These are phyloP conservation scores for Ennomos erosarius DNA, from an alignment of 2,888 invertebrate genomes.

Conservation along the genomic window DNA sequence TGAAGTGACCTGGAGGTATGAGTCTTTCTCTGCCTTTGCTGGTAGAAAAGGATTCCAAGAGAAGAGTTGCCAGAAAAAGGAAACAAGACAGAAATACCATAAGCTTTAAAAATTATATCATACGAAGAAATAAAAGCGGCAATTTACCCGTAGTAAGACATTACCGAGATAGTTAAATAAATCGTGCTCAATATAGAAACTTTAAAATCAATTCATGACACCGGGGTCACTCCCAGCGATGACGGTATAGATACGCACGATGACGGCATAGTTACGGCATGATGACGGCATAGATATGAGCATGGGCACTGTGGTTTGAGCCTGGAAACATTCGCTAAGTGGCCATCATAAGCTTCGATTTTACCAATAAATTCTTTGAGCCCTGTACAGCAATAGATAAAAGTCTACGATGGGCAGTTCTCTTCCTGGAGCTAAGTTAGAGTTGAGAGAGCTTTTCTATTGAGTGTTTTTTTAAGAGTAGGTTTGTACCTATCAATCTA, in stretches of 20 bases:
- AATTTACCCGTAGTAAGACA: too few relatives aligned
- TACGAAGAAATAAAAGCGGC: too few relatives aligned
- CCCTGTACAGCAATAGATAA: conserved; percentile 74
- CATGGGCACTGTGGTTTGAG: conserved; percentile 53
- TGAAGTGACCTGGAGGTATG: too few relatives aligned
- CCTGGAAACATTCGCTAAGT: conserved; percentile 63
- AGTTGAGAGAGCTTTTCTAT: conserved; percentile 47
- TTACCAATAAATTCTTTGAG: conserved; percentile 79
- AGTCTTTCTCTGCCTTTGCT: too few relatives aligned
- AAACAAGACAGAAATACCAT: too few relatives aligned
- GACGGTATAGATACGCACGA: conserved; percentile 50
- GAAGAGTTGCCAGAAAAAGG: too few relatives aligned
- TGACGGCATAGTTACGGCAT: conserved; percentile 49
- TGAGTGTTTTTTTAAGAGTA: background rate
- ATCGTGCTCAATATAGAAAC: conserved; percentile 60
- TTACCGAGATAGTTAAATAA: too few relatives aligned
- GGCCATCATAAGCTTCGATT: conserved; percentile 71
- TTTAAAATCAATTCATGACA: conserved; percentile 82
- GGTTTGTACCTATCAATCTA: background rate
- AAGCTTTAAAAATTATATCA: too few relatives aligned
- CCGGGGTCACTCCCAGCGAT: conserved; percentile 55
- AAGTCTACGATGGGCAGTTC: conserved; percentile 63
- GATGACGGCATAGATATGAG: conserved; percentile 61
- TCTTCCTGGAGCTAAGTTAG: conserved; percentile 54
- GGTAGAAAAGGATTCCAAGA: too few relatives aligned